Evolutionary conservation across 2,797 vertebrate species (phyloP).

Genomic region (Onychomys leucogaster): DNA sequence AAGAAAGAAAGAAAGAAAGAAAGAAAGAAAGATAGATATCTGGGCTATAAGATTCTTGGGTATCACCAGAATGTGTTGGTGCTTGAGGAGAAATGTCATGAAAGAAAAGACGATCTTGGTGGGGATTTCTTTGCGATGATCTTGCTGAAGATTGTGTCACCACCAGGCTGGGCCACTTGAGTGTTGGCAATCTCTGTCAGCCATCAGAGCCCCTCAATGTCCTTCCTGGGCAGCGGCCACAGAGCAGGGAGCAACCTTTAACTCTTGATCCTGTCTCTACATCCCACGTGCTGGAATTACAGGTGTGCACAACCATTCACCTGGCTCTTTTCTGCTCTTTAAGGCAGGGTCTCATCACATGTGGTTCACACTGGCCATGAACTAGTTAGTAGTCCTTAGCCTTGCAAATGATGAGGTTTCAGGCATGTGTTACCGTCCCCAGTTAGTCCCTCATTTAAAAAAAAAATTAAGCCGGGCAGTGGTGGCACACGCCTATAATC

Average conservation of each 20-base stretch:
- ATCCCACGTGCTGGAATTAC: background rate
- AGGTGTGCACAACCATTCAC: background rate
- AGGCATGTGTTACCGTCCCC: background rate
- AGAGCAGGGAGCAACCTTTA: background rate
- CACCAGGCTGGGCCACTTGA: slow-evolving; percentile 88
- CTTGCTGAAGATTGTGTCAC: slow-evolving; percentile 95
- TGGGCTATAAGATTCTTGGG: slow-evolving; percentile 91
- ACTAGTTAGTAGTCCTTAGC: too few relatives aligned
- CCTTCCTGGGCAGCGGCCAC: background rate
- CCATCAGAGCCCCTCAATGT: slow-evolving; percentile 86
- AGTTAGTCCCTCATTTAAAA: background rate
- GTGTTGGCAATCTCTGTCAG: slow-evolving; percentile 91
- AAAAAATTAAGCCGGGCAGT: too few relatives aligned
- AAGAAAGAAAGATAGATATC: slow-evolving; percentile 92
- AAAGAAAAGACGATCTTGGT: slow-evolving; percentile 92
- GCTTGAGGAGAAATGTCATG: slow-evolving; percentile 95
- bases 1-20: slow-evolving; percentile 51
- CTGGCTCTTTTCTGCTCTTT: background rate
- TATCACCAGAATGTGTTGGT: slow-evolving; percentile 95
- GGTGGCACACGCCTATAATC: too few relatives aligned
- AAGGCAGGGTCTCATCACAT: background rate
- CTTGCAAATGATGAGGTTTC: background rate
- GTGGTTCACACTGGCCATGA: background rate
- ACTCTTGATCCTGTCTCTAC: background rate
- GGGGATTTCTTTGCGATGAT: slow-evolving; percentile 95